Evolutionary conservation across 2,113 vertebrate genomes (phyloP), one percentile per base, ranked within the genome.

Genomic region (Chloropsis hardwickii): DNA sequence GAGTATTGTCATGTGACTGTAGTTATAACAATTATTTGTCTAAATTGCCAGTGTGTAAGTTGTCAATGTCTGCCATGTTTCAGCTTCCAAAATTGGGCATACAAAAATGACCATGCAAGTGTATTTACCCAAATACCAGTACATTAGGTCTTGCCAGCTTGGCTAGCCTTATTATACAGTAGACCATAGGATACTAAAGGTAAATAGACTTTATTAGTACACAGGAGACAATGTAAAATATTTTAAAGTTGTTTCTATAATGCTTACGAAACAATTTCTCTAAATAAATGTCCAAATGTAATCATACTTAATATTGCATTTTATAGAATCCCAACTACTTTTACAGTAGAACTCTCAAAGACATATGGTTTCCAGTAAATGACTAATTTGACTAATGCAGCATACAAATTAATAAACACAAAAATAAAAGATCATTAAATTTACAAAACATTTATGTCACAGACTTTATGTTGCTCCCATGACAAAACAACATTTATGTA

Each of bases 401-500:
- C 14, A 40, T 22, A 58, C 5, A 65, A 91, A 90, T 81, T 93
- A 76, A 69, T 92, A 89, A 90, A 88, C 28, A 45, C 12, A 53
- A 31, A 84, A 89, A 58, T 45, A 86, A 76, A n/a, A 72, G 27
- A 35, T 78, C 47, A 53, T 60, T 74, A 82, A 35, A 94, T 83
- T 86, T 88, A 42, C 10, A 86, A 86, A 76, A 50, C 14, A 56
- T 81, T 83, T 81, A 25, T 82, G 40, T 65, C 64, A 71, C n/a
- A 71, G 44, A 44, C 14, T 81, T 71, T 78, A 54, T 77, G 6
- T 45, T 92, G 8, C 54, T 88, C 40, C 31, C 22, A 47, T n/a
- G 44, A 78, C 23, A 58, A 91, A 91, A 69, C 25, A 74, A 48
- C 3, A 28, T 60, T 70, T 86, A 71, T 40, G 25, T 45, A 69